Percentiles rank a stretch among this genome's conserved stretches.
Conservation (phyloP, 2,113 vertebrate species). For the Ictalurus furcatus region DNA sequence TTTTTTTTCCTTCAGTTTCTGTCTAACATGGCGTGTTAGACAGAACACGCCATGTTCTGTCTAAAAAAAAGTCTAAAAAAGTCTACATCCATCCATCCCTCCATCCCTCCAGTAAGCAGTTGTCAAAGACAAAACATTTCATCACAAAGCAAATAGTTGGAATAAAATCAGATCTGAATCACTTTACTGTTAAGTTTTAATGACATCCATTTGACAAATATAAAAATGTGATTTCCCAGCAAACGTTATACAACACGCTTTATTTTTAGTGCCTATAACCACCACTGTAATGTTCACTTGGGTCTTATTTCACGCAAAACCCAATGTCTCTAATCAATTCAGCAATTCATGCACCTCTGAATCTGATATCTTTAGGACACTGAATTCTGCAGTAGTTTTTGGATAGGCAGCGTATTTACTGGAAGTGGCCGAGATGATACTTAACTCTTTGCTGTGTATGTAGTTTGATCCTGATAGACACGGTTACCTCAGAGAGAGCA, state of each 20-base stretch:
- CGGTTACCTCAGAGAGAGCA: not conserved
- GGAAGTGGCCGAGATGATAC: constrained; percentile 23
- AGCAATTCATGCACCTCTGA: not conserved
- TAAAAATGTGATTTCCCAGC: not conserved
- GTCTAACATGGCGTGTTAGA: too few relatives aligned
- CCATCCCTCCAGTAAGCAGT: not conserved
- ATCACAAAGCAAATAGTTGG: not conserved
- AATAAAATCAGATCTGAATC: not conserved
- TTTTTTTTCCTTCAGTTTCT: too few relatives aligned
- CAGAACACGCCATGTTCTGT: too few relatives aligned
- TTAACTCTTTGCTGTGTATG: constrained; percentile 14
- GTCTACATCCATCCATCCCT: not conserved
- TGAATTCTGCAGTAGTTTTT: not conserved
- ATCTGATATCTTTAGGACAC: not conserved
- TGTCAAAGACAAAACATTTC: not conserved
- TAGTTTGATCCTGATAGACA: constrained; percentile 1
- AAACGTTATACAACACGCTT: not conserved
- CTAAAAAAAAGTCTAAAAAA: not conserved
- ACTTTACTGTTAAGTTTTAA: not conserved
- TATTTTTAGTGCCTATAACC: not conserved
- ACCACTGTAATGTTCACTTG: not conserved
- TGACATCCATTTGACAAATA: not conserved
- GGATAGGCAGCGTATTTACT: not conserved
- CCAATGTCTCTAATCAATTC: not conserved
- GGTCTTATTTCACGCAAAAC: not conserved